Evolutionary conservation across 1,140 invertebrate species (phyloP).

Genomic region (Microplitis mediator): DNA sequence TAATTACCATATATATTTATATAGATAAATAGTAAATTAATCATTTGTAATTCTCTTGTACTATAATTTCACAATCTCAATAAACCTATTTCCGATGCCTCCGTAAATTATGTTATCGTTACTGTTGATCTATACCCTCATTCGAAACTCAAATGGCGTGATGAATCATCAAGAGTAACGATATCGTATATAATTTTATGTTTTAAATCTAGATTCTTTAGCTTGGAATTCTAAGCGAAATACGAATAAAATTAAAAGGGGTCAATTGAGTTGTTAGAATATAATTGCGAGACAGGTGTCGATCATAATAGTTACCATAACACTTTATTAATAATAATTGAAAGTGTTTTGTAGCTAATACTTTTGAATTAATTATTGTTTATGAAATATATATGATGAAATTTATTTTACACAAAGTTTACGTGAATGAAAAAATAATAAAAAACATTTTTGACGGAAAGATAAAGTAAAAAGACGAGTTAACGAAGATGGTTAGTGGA

Average conservation of each 20-base stretch:
- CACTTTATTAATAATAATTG: too few relatives aligned
- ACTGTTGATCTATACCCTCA: slow-evolving; percentile 16
- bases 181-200: slow-evolving; percentile 14
- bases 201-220: slow-evolving; percentile 15
- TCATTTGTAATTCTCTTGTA: slow-evolving; percentile 1
- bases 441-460: too few relatives aligned
- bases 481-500: background rate
- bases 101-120: slow-evolving; percentile 21
- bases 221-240: background rate
- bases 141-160: slow-evolving; percentile 18
- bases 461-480: background rate
- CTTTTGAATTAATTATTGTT: too few relatives aligned
- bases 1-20: background rate
- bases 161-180: slow-evolving; percentile 16
- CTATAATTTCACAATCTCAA: slow-evolving; percentile 16
- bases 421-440: too few relatives aligned
- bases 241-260: background rate
- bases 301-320: too few relatives aligned
- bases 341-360: too few relatives aligned
- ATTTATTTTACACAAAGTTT: too few relatives aligned
- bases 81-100: slow-evolving; percentile 12
- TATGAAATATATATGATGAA: too few relatives aligned
- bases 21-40: background rate
- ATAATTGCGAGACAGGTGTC: too few relatives aligned
- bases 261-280: background rate